Conservation (phyloP, 1,140 invertebrate genomes). For the Oedothorax gibbosus region DNA sequence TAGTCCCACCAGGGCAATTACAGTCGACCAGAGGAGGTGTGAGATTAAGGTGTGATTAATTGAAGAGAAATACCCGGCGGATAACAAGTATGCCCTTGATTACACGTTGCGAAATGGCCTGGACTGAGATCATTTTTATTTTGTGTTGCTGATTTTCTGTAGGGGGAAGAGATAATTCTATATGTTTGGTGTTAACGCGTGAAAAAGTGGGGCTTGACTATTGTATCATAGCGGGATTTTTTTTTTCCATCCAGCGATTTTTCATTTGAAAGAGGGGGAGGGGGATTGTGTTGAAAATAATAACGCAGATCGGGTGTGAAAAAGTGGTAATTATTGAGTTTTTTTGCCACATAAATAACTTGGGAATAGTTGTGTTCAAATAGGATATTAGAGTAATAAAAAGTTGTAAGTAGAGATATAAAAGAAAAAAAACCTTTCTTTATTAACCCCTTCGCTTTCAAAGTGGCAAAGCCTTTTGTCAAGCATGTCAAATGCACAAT, state of each 20-base stretch:
- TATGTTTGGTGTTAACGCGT: constrained; percentile 5
- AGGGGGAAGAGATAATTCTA: background rate
- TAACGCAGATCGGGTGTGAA: too few relatives aligned
- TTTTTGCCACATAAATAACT: too few relatives aligned
- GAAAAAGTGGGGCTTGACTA: background rate
- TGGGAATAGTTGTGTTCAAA: too few relatives aligned
- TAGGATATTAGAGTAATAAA: too few relatives aligned
- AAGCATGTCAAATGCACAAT: too few relatives aligned
- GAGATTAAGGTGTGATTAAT: constrained; percentile 59
- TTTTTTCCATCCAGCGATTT: background rate
- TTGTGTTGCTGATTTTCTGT: background rate
- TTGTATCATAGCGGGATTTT: background rate
- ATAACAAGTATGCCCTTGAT: constrained; percentile 52
- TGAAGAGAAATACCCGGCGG: constrained; percentile 49
- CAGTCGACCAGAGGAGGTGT: constrained; percentile 53
- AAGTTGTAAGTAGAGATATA: too few relatives aligned
- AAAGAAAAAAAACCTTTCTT: too few relatives aligned
- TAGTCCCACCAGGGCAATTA: constrained; percentile 60
- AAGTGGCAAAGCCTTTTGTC: too few relatives aligned
- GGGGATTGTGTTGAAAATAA: background rate
- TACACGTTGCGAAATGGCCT: constrained; percentile 32
- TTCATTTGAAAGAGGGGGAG: background rate
- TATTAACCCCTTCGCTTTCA: too few relatives aligned
- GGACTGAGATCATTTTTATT: background rate
- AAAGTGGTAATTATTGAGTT: too few relatives aligned